A percentile compares a stretch with the other conserved stretches of the same genome.
These are phyloP conservation scores for Drosophila subpulchrella DNA, from an alignment of 1,140 invertebrate genomes.

Conservation along the genomic window DNA sequence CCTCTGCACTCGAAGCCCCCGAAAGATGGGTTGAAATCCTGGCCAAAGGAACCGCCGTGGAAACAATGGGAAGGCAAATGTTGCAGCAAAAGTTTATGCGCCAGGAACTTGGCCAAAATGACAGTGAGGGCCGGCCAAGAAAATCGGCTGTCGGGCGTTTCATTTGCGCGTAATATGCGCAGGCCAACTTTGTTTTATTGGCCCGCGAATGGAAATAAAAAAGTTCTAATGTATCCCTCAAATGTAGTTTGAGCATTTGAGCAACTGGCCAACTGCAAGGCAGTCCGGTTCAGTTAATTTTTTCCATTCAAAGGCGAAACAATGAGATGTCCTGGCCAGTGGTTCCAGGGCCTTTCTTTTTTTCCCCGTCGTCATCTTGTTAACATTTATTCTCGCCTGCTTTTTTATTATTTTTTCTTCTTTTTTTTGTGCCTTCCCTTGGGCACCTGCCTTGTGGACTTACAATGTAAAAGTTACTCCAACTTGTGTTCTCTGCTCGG, in stretches of 20 bases:
- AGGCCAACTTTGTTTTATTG: constrained; percentile 55
- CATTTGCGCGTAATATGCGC: constrained; percentile 57
- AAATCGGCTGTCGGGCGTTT: constrained; percentile 34
- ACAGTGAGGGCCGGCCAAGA: constrained; percentile 45
- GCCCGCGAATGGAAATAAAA: constrained; percentile 51
- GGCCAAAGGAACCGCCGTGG: constrained; percentile 40
- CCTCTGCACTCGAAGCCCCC: background rate
- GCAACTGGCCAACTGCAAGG: background rate
- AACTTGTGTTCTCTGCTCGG: constrained; percentile 45
- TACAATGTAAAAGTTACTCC: constrained; percentile 64
- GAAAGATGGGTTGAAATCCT: background rate
- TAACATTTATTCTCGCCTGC: constrained; percentile 72
- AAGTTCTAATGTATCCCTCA: constrained; percentile 26
- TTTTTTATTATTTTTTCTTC: background rate
- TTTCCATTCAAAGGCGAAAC: constrained; percentile 37
- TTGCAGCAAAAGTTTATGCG: constrained; percentile 81
- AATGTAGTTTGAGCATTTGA: constrained; percentile 8
- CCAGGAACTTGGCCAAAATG: constrained; percentile 77
- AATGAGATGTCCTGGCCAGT: constrained; percentile 29
- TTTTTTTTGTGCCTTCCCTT: constrained; percentile 1
- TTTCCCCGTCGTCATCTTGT: constrained; percentile 59
- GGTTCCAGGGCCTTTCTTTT: background rate
- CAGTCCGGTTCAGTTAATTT: constrained; percentile 36
- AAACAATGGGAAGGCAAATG: constrained; percentile 77
- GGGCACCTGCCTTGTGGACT: constrained; percentile 50